Evolutionary conservation across 1,140 invertebrate genomes (phyloP).

Genomic region (Zaprionus camerounensis): DNA sequence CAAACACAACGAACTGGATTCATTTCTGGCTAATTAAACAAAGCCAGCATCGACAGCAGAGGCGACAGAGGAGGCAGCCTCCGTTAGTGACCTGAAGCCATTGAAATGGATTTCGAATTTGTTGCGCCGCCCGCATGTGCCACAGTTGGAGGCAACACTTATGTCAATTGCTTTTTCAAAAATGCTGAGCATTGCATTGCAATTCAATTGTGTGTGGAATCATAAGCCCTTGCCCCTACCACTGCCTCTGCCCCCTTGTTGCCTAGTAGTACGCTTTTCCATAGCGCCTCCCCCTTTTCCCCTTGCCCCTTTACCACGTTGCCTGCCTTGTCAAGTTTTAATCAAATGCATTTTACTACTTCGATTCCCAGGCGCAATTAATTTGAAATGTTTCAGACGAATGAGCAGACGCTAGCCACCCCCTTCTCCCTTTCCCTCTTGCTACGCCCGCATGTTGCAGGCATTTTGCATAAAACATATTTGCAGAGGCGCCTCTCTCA

Average conservation of each 20-base stretch:
- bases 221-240: not conserved
- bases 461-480: slow-evolving; percentile 63
- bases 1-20: slow-evolving; percentile 8
- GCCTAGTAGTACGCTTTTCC: not conserved
- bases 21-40: slow-evolving; percentile 39
- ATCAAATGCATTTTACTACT: slow-evolving; percentile 74
- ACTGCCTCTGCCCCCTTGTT: too few species aligned
- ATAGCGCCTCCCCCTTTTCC: not conserved
- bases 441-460: slow-evolving; percentile 12
- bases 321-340: slow-evolving; percentile 67
- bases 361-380: slow-evolving; percentile 80
- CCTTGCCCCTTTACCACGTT: too few species aligned
- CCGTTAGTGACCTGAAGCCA: slow-evolving; percentile 14
- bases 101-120: slow-evolving; percentile 62
- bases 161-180: slow-evolving; percentile 9
- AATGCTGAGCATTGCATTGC: slow-evolving; percentile 14
- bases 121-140: slow-evolving; percentile 58
- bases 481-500: slow-evolving; percentile 17
- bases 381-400: slow-evolving; percentile 78
- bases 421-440: slow-evolving; percentile 40
- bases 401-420: slow-evolving; percentile 45
- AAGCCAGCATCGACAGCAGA: not conserved
- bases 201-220: slow-evolving; percentile 17
- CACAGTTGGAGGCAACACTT: not conserved
- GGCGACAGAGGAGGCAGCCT: not conserved